phyloP scores from a whole-genome alignment of 1,140 invertebrate genomes.

The Drosophila carrolli region DNA sequence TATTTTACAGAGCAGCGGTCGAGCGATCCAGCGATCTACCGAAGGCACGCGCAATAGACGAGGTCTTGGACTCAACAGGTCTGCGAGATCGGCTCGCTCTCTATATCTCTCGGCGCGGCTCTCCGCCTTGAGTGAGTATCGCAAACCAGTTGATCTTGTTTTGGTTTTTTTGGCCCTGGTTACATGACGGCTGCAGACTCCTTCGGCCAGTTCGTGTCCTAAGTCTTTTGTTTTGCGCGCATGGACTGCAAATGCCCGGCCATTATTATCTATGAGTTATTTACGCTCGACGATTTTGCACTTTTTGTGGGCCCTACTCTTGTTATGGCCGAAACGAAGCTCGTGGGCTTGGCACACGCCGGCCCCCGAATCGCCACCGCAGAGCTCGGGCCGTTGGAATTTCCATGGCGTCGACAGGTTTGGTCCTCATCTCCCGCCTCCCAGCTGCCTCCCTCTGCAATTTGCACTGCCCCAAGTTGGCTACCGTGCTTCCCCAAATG shows the following conservation, averaged over 20 bases:
- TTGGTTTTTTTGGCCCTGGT: constrained; percentile 62
- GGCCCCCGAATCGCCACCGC: constrained; percentile 47
- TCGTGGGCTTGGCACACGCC: constrained; percentile 78
- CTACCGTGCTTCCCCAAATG: constrained; percentile 62
- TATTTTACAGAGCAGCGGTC: constrained; percentile 66
- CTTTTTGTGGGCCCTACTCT: constrained; percentile 51
- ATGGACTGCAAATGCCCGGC: constrained; percentile 62
- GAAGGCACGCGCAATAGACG: constrained; percentile 78
- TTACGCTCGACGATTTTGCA: constrained; percentile 62
- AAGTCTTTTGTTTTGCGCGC: constrained; percentile 78
- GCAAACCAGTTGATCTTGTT: constrained; percentile 80
- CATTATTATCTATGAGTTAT: constrained; percentile 82
- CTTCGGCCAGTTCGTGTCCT: constrained; percentile 77
- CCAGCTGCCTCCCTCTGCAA: constrained; percentile 32
- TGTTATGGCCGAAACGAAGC: constrained; percentile 62
- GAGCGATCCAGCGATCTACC: constrained; percentile 26
- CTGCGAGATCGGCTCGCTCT: constrained; percentile 18
- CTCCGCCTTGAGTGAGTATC: constrained; percentile 64
- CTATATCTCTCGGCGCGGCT: constrained; percentile 36
- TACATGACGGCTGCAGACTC: constrained; percentile 63
- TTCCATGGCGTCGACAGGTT: constrained; percentile 55
- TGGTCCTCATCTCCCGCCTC: constrained; percentile 5
- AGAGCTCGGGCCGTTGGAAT: constrained; percentile 39
- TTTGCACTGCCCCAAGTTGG: constrained; percentile 58
- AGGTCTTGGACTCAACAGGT: constrained; percentile 53